Conservation (phyloP, 1,140 invertebrate genomes). For the Aphelenchoides fujianensis region DNA sequence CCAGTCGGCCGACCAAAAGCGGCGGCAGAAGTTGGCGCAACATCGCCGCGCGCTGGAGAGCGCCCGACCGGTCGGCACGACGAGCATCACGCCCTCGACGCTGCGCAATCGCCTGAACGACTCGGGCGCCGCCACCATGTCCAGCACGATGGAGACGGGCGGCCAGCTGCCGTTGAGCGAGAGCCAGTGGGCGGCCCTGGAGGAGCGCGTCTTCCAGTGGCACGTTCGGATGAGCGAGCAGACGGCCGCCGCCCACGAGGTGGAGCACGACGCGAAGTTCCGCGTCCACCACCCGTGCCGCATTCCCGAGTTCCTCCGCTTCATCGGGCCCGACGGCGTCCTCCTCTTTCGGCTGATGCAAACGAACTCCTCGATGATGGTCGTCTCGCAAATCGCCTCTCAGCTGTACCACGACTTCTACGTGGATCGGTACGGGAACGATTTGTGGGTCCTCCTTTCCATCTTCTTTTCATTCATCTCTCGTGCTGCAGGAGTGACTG, state of each 20-base stretch:
- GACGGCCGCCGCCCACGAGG: neutral
- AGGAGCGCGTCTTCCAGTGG: neutral
- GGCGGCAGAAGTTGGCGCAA: neutral
- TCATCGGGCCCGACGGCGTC: slow-evolving; percentile 23
- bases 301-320: slow-evolving; percentile 14
- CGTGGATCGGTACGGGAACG: neutral
- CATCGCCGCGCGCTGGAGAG: neutral
- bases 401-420: slow-evolving; percentile 22
- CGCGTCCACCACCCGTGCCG: neutral
- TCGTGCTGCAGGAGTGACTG: no score
- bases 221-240: neutral
- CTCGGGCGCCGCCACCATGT: neutral
- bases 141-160: neutral
- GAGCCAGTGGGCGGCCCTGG: neutral
- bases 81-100: neutral
- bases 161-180: neutral
- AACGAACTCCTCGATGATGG: slow-evolving; percentile 26
- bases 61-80: neutral
- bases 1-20: neutral
- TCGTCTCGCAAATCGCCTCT: neutral
- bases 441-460: slow-evolving; percentile 4
- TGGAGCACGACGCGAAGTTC: neutral
- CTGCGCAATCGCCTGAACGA: neutral
- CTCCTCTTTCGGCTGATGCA: slow-evolving; percentile 27
- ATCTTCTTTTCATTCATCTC: neutral